Evolutionary conservation across 2,113 vertebrate species (phyloP), one percentile per base, ranked within the genome.

Genomic region (Chionomys nivalis): DNA sequence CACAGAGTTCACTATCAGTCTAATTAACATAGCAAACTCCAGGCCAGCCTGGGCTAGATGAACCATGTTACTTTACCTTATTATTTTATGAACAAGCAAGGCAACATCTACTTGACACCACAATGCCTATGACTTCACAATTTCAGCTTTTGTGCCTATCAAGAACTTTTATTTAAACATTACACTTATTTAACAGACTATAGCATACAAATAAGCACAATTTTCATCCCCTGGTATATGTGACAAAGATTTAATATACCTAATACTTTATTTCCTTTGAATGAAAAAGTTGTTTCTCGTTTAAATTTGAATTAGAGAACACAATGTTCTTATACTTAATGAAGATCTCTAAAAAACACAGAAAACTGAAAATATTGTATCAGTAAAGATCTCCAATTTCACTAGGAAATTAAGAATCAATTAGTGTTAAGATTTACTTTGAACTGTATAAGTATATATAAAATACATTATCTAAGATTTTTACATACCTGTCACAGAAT

Each of bases 401-500:
- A 89, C 44, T 90, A 77, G 55, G 61, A 92, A 93, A 94, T 39
- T 89, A 17, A 94, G 8, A 94, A 91, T 89, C 75, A 83, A 55
- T 8, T 77, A 39, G 14, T 86, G 89, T 63, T 93, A 90, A 89
- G 63, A 31, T 83, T 78, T 88, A 93, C 13, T 55, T 73, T 81
- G 17, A 92, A 89, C 7, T 90, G 3, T 52, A 86, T 26, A 96
- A 96, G 2, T 9, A 86, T 58, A 93, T 89, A 52, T 76, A 91
- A 86, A 87, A 75, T 6, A 55, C 24, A 93, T 94, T 36, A 89
- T 73, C 73, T 93, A 94, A 85, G 4, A n/a, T 91, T 92, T 90
- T 91, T 87, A 97, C 98, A 61, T 98, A 99, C 99, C 99, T 96
- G 99, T 99, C 91, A 99, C 99, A 72, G 99, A 99, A 98, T 99